Evolutionary conservation across 2,888 invertebrate genomes (phyloP), one percentile per base, ranked within the genome.

Genomic region (Tenthredo scrophulariae): DNA sequence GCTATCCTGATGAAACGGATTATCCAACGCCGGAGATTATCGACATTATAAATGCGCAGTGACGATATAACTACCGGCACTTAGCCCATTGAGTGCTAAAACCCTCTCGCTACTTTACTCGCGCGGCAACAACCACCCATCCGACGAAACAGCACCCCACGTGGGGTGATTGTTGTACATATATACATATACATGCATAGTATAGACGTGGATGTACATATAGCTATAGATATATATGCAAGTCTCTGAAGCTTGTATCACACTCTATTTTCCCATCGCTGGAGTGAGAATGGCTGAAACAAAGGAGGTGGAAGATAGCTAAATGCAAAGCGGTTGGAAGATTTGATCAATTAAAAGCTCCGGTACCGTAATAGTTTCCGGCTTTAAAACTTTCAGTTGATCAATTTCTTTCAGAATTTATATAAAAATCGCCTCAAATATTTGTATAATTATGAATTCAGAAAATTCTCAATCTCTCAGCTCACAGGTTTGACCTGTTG

Each of bases 51-150:
- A 79, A 84, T 79, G 84, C 84, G 54, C 74, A 54, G 80, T 40
- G 84, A 54, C 84, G 84, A 74, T 74, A 84, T 74, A 50, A 74
- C 84, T 46, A 22, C 74, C 72, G 58, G 33, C 84, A 74, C 72
- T 84, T 84, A 74, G 74, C 54, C 84, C 58, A 58, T 54, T 26
- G 58, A 72, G 84, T 84, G 84, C 84, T 84, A 54, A 84, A 84
- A 84, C 67, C 33, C 40, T 85, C 86, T 84, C 83, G 46, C 65
- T 86, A 84, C 65, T 79, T 84, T 85, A 79, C 85, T 50, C 85
- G 84, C 86, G 29, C 33, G 33, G 77, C 77, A 58, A 67, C 62
- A 72, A 54, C 84, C 70, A 77, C 84, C 43, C 82, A 50, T 37
- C 72, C 46, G 50, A 65, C 62, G 74, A 43, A 75, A 84, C 13